A percentile compares a stretch with the other conserved stretches of the same genome.
Evolutionary conservation across 2,113 vertebrate genomes (phyloP).

Genomic region (Acanthisitta chloris): DNA sequence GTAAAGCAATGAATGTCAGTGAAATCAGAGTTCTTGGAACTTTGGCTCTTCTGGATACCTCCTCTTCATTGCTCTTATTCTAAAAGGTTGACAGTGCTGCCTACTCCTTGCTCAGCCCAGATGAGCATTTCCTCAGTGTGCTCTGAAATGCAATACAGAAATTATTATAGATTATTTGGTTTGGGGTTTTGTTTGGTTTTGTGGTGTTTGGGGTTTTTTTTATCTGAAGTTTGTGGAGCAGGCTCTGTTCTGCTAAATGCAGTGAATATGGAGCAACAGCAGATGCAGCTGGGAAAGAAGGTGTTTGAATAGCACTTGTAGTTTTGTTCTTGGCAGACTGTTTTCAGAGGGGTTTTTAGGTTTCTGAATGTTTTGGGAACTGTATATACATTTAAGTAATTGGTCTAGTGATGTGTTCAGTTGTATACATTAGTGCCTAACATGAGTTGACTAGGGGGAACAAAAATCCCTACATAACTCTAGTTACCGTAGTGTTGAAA

Average conservation of each 20-base stretch:
- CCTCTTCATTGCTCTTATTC: neutral
- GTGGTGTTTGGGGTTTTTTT: neutral
- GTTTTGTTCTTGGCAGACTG: neutral
- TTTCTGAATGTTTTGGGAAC: neutral
- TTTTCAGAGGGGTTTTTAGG: neutral
- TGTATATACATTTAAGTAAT: neutral
- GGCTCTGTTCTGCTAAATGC: neutral
- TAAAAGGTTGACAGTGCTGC: neutral
- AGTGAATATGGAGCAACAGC: neutral
- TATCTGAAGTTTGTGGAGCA: neutral
- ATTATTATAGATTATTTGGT: neutral
- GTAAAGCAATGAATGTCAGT: constrained; percentile 56
- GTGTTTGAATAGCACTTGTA: neutral
- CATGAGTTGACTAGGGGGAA: neutral
- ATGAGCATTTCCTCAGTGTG: neutral
- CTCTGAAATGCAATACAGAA: neutral
- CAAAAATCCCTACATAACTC: neutral
- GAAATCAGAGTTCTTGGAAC: neutral
- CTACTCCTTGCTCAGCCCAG: neutral
- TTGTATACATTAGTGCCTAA: neutral
- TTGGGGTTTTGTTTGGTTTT: neutral
- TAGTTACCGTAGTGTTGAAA: neutral
- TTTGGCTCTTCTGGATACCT: neutral
- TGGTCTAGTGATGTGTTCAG: neutral
- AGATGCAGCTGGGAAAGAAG: neutral